Base-by-base conservation (phyloP, 2,113 vertebrate species). In the Xiphophorus couchianus region DNA sequence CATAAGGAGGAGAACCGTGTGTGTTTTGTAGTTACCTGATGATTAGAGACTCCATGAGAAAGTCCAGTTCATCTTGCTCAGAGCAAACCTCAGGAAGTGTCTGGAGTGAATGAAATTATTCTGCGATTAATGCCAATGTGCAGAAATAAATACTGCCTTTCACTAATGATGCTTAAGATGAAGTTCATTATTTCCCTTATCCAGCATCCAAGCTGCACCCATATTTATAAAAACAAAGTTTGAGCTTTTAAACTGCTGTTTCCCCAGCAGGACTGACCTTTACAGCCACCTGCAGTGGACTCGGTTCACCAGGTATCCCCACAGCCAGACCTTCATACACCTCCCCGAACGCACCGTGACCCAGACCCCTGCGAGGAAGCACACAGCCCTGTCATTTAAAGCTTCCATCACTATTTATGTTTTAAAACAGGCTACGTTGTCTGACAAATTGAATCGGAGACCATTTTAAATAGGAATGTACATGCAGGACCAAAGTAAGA, bases 1-100 rank as follows among this genome's bases (percentile, higher is more conserved):
- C 0, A 44, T 71, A 27, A 58, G 25, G 39, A 8, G 15, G n/a
- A 29, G 19, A 30, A 7, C 29, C 19, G 6, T 58, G 33, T 42
- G 39, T 14, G 22, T 66, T 22, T 4, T 13, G 12, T 19, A 14
- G 44, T 82, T 83, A 99, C 98, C 98, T 99, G 93, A 99, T 99
- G 77, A 99, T 99, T 35, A 99, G 94, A 69, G 98, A 97, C 92
- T 99, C 98, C 98, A 99, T 99, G 72, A 99, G 96, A 89, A 99
- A 99, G 86, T 99, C 98, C 67, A 99, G 81, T 66, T 99, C 98
- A 44, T 99, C 98, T 90, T 99, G 98, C 84, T 99, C 98, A 0
- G 98, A 99, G 85, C 98, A 99, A 74, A 99, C 96, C 86, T 99
- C 98, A 0, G 98, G 98, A 78, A 99, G 95, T 0, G 98, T 99